Base-by-base conservation (phyloP, 2,113 vertebrate species). In the Ophiodon elongatus region DNA sequence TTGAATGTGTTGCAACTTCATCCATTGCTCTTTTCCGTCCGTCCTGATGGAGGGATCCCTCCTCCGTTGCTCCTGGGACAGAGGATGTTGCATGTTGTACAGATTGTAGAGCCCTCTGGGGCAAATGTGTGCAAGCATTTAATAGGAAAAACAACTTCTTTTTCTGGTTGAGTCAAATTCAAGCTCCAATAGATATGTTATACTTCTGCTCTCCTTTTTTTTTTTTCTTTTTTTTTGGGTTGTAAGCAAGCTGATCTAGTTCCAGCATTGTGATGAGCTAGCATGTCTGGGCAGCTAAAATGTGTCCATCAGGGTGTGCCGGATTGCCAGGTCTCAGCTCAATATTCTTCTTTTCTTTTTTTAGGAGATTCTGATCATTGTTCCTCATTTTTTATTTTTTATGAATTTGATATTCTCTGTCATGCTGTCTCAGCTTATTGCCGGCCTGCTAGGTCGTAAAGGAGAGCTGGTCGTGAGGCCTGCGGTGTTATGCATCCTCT, bases 341-440 rank as follows among this genome's bases (percentile, higher is more conserved):
- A 37, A 17, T 43, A 21, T 60, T 15, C 4, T 1, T 9, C 8
- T 45, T 13, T n/a, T 52, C 50, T n/a, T 67, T 54, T 9, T 29
- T 41, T 7, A 47, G 35, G 19, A 21, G 43, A 41, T 41, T 59
- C 31, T 25, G 27, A n/a, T 21, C 8, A 33, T 35, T 67, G 60
- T 5, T 23, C 45, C 45, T 19, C 14, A 21, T 19, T 52, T n/a
- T 27, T 31, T 39, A 4, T 1, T 9, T 19, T 54, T 8, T n/a
- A 62, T 31, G 7, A 41, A 66, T 60, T 2, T 25, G 10, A 76
- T 68, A 29, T 47, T 41, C 29, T 3, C 27, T 11, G 69, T 68
- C 62, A 13, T 70, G 69, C 79, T 69, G 66, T 21, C 75, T 89
- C 84, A 85, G 82, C 82, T 59, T 8, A 21, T 50, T 19, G 56